Base-by-base conservation (phyloP, 2,888 invertebrate genomes). In the Ischnus inquisitorius region DNA sequence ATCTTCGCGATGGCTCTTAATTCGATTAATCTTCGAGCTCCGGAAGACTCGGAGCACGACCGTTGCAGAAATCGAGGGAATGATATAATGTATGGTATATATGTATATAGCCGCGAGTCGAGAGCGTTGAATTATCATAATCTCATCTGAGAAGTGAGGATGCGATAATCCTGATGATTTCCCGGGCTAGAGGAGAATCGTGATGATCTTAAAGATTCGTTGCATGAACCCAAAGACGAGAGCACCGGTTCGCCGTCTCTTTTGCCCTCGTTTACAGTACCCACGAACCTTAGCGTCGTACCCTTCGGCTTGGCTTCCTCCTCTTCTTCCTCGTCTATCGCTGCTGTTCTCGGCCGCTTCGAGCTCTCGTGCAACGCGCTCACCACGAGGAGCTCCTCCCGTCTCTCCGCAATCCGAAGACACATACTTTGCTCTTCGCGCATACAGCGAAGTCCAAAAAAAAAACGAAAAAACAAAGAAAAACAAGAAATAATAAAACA, bases 91-190 rank as follows among this genome's bases (percentile, higher is more conserved):
- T 4, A 22, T 16, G 41, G 34, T 64, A 48, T 62, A 75, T 46
- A 25, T 41, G 19, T 64, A 75, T 51, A 60, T 43, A 75, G 74
- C 22, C 28, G 68, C 65, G 46, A 72, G 71, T 28, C n/a, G 69
- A 76, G 48, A 25, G 51, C 51, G 74, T 85, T 69, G 86, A 89
- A 90, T 90, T 91, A 91, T 91, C 90, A 88, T 91, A 90, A 91
- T 91, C 90, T 89, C 87, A 88, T 87, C 88, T 62, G 75, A 82
- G 75, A 12, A 84, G 84, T 82, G 88, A 86, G 88, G 88, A 82
- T 81, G 84, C 88, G 89, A 91, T 91, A 91, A 91, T 88, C 87
- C 88, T 87, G 86, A 89, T 88, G 88, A 91, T 91, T 90, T 90
- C 87, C 82, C 86, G 82, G 83, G 67, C 19, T 46, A 19, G 74